Base-by-base conservation (phyloP, 2,888 invertebrate species). In the Parelbella ahira region DNA sequence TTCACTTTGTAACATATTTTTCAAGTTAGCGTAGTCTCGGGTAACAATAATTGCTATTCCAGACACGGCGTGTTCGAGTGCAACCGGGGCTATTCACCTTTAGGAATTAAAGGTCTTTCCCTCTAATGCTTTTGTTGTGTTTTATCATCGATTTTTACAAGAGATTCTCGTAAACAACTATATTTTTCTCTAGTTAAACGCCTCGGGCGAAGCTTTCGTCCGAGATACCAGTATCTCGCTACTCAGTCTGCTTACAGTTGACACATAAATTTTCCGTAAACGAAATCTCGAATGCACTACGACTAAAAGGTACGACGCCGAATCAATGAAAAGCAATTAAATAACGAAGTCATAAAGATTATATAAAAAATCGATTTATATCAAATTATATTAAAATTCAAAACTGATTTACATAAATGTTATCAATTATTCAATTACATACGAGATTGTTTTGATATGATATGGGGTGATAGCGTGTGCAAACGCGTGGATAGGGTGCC, bases 11-110 rank as follows among this genome's bases (percentile, higher is more conserved):
- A 32, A 33, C 45, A 49, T 43, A 45, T 46, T 47, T 49, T 49
- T 44, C 42, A 61, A 55, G 59, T 63, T 58, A 58, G 57, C 58
- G 60, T 42, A 28, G 34, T 23, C 34, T 54, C 23, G 38, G 63
- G 63, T 62, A 65, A 69, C 63, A 77, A 70, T 68, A 72, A 81
- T 83, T 84, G 70, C 70, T 79, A 84, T 84, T 78, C 82, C 70
- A 76, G 75, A 73, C 81, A 64, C 68, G 70, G 63, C 63, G 63
- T 61, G 67, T 68, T 60, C 63, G 60, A 68, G 59, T 60, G 59
- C 60, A 54, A 53, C 58, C 57, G 63, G 71, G 84, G 79, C 74
- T 68, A 61, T 81, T 83, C 77, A 83, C 81, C 83, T 68, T 63
- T 60, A 66, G 64, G 73, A 80, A 78, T 75, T 78, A 81, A 82